phyloP scores from a whole-genome alignment of 2,113 vertebrate genomes.

The Neogobius melanostomus region DNA sequence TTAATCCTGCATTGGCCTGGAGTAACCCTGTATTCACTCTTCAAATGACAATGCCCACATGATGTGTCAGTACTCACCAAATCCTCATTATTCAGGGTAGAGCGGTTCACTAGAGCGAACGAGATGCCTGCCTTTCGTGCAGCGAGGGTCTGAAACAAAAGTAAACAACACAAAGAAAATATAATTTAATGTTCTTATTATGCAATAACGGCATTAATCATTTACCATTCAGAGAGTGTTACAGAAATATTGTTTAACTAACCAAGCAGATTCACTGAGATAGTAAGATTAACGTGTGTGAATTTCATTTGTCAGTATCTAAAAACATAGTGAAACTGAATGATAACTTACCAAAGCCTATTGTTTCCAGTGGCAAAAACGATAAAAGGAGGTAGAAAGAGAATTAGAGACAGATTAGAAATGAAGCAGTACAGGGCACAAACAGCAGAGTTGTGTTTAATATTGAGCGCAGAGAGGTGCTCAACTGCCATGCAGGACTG shows the following conservation, averaged over 20 bases:
- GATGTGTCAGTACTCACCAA: slow-evolving; percentile 82
- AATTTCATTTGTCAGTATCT: neutral
- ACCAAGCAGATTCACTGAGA: too few species aligned
- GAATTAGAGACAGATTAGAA: slow-evolving; percentile 51
- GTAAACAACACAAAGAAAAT: slow-evolving; percentile 11
- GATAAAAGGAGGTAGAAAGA: slow-evolving; percentile 41
- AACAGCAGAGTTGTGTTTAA: slow-evolving; percentile 56
- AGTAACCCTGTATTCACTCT: slow-evolving; percentile 4
- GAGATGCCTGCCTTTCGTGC: slow-evolving; percentile 98
- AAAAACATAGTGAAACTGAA: neutral
- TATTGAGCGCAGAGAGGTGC: slow-evolving; percentile 59
- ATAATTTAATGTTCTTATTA: neutral
- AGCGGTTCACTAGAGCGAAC: slow-evolving; percentile 91
- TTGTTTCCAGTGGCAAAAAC: slow-evolving; percentile 35
- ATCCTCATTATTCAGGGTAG: slow-evolving; percentile 92
- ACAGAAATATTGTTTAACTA: too few species aligned
- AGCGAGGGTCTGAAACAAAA: slow-evolving; percentile 84
- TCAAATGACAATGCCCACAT: neutral
- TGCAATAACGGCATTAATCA: too few species aligned
- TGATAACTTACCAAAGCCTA: slow-evolving; percentile 75
- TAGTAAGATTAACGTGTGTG: too few species aligned
- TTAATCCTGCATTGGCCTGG: neutral
- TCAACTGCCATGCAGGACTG: slow-evolving; percentile 79
- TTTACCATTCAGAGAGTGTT: too few species aligned
- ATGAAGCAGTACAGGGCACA: slow-evolving; percentile 42